Evolutionary conservation across 2,113 vertebrate species (phyloP).

Genomic region (Epinephelus lanceolatus): DNA sequence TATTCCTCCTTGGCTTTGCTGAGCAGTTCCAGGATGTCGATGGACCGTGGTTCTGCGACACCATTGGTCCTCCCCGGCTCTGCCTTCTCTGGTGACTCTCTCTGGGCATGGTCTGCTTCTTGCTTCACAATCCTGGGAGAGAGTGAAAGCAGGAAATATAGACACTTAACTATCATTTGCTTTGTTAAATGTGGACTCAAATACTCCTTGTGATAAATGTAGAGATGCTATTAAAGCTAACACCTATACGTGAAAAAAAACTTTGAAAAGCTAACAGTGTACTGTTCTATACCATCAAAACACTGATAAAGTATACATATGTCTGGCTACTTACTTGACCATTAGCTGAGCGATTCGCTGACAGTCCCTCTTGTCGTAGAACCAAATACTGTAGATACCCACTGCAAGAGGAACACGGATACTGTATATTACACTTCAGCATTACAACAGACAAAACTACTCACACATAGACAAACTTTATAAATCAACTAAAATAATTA

Average conservation of each 20-base stretch:
- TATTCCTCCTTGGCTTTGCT: constrained; percentile 98
- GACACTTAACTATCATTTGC: not conserved
- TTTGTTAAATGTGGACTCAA: not conserved
- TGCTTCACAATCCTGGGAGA: constrained; percentile 91
- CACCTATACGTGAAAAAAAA: not conserved
- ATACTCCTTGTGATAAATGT: not conserved
- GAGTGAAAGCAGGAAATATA: not conserved
- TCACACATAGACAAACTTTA: not conserved
- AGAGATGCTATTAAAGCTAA: not conserved
- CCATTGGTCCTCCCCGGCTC: constrained; percentile 88
- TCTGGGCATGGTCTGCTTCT: constrained; percentile 89
- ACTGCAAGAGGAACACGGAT: constrained; percentile 79
- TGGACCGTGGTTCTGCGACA: constrained; percentile 85
- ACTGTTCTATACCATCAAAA: not conserved
- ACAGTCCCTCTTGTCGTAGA: constrained; percentile 98
- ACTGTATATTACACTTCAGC: not conserved
- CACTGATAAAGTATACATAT: not conserved
- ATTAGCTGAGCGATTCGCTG: constrained; percentile 97
- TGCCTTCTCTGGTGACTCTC: constrained; percentile 85
- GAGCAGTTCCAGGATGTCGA: constrained; percentile 96
- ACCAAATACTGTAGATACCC: constrained; percentile 99
- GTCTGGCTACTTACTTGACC: constrained; percentile 90
- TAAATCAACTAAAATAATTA: not conserved
- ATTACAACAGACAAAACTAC: not conserved
- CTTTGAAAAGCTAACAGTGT: no score